phyloP scores from a whole-genome alignment of 2,888 invertebrate species.

The Auanema freiburgensis region DNA sequence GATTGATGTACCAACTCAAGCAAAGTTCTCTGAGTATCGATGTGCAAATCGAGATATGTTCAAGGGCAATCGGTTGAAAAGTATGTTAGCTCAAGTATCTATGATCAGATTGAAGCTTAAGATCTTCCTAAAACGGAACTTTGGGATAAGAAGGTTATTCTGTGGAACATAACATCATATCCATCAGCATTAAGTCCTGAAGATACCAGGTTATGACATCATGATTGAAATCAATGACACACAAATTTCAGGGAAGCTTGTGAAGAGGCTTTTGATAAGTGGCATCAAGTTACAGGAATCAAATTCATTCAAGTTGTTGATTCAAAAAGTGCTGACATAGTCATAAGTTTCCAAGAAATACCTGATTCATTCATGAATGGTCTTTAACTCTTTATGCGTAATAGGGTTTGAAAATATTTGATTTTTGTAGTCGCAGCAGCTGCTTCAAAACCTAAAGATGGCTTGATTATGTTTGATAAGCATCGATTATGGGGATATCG shows the following conservation, averaged over 20 bases:
- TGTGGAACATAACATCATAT: slow-evolving; percentile 33
- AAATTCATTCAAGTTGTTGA: slow-evolving; percentile 27
- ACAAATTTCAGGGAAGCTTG: slow-evolving; percentile 21
- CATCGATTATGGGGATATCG: slow-evolving; percentile 36
- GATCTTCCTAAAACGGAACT: slow-evolving; percentile 36
- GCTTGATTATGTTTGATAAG: slow-evolving; percentile 34
- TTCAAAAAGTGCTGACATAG: slow-evolving; percentile 38
- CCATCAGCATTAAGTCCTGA: slow-evolving; percentile 26
- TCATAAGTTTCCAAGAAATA: slow-evolving; percentile 43
- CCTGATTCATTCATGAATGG: slow-evolving; percentile 35
- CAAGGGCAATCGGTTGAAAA: slow-evolving; percentile 15
- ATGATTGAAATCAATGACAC: neutral
- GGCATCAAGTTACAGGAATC: slow-evolving; percentile 31
- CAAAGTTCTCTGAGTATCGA: slow-evolving; percentile 39
- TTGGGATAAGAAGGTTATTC: slow-evolving; percentile 43
- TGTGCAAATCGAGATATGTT: slow-evolving; percentile 36
- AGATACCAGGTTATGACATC: slow-evolving; percentile 20
- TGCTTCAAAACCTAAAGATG: slow-evolving; percentile 31
- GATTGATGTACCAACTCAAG: slow-evolving; percentile 36
- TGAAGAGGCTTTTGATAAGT: slow-evolving; percentile 40
- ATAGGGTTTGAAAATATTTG: neutral
- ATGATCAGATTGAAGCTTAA: slow-evolving; percentile 3
- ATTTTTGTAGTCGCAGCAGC: slow-evolving; percentile 30
- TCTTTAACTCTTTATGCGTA: slow-evolving; percentile 11
- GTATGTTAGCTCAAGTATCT: neutral